A percentile compares a stretch with the other conserved stretches of the same genome.
These are phyloP conservation scores for Phalacrocorax brasilianus DNA, from an alignment of 2,113 vertebrate genomes.

Conservation along the genomic window DNA sequence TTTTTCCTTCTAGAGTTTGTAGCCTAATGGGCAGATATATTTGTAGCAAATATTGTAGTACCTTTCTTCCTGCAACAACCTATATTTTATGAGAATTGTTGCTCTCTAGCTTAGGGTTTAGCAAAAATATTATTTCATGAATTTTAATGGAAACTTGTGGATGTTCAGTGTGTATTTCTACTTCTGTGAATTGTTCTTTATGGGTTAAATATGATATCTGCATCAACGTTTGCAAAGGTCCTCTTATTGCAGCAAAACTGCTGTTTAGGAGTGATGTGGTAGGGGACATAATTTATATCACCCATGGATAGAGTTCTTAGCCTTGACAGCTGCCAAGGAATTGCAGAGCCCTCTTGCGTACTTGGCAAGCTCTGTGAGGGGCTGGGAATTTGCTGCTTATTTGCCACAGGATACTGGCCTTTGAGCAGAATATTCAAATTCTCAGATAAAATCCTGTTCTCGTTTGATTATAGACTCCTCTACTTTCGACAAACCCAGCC, in stretches of 20 bases:
- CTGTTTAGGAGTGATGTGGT: background rate
- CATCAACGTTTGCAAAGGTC: background rate
- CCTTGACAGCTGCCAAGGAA: background rate
- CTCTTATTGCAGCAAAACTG: background rate
- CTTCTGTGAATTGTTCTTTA: constrained; percentile 2
- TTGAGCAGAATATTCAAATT: background rate
- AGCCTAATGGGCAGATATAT: background rate
- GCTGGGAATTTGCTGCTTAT: background rate
- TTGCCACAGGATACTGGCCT: background rate
- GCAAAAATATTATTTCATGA: constrained; percentile 26
- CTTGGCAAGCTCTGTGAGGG: background rate
- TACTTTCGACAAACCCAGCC: background rate
- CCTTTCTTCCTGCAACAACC: background rate
- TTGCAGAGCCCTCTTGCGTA: background rate
- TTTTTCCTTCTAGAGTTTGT: background rate
- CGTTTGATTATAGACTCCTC: background rate
- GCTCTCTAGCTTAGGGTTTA: background rate
- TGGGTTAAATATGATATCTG: background rate
- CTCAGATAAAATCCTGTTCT: background rate
- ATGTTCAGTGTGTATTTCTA: background rate
- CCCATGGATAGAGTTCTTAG: background rate
- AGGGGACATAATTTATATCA: background rate
- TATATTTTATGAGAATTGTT: background rate
- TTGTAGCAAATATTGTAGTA: background rate
- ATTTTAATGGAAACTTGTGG: background rate